phyloP scores from a whole-genome alignment of 1,140 invertebrate genomes.

The Hylaeus anthracinus region DNA sequence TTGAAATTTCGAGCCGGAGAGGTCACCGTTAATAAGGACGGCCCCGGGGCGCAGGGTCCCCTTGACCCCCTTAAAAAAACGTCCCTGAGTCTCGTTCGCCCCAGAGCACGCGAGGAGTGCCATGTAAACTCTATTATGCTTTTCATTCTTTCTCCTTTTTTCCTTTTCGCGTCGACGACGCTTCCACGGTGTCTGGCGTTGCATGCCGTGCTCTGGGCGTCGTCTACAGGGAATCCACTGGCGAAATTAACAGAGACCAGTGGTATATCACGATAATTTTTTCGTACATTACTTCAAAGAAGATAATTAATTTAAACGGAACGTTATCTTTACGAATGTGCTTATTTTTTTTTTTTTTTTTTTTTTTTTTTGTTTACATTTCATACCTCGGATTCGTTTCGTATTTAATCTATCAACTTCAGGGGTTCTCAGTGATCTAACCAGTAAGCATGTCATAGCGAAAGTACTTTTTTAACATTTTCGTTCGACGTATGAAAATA shows the following conservation, averaged over 20 bases:
- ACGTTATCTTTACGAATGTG: too few species aligned
- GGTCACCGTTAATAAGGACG: conserved; percentile 57
- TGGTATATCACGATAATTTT: too few species aligned
- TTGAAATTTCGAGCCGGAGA: conserved; percentile 33
- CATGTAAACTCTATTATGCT: conserved; percentile 57
- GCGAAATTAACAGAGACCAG: neutral
- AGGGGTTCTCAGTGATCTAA: too few species aligned
- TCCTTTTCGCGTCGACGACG: conserved; percentile 18
- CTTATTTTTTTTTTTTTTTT: too few species aligned
- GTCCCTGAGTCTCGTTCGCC: conserved; percentile 67
- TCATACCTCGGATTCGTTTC: too few species aligned
- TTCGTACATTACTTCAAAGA: too few species aligned
- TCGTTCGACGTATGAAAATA: too few species aligned
- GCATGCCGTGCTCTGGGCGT: neutral
- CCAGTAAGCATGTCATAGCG: too few species aligned
- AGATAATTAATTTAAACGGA: too few species aligned
- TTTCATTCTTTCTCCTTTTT: conserved; percentile 33
- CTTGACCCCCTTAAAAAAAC: conserved; percentile 75
- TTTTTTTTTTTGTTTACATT: too few species aligned
- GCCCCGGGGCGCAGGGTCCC: conserved; percentile 70
- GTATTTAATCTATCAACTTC: too few species aligned
- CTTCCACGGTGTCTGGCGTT: conserved; percentile 11
- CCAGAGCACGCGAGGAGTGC: conserved; percentile 43
- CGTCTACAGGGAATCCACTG: neutral
- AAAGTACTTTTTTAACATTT: too few species aligned